phyloP scores from a whole-genome alignment of 2,888 invertebrate species.

The Pseudolycoriella hygida region DNA sequence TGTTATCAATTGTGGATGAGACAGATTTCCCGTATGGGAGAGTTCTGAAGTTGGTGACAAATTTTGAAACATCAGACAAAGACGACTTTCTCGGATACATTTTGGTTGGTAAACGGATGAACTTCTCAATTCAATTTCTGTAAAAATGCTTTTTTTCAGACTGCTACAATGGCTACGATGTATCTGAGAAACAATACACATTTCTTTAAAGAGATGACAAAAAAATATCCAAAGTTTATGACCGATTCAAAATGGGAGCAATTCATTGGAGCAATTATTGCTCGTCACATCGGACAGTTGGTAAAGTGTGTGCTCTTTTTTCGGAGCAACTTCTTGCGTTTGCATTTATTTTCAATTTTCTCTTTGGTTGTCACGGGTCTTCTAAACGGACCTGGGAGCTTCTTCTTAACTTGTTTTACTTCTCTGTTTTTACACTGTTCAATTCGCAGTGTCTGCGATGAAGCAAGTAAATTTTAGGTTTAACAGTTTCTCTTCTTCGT shows the following conservation, averaged over 20 bases:
- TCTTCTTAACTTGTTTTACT: no score
- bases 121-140: no score
- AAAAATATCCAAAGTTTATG: slow-evolving; percentile 17
- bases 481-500: no score
- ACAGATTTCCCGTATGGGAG: slow-evolving; percentile 37
- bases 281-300: slow-evolving; percentile 64
- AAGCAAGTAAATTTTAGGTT: no score
- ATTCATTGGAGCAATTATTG: slow-evolving; percentile 40
- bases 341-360: no score
- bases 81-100: slow-evolving; percentile 47
- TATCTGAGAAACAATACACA: slow-evolving; percentile 46
- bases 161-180: slow-evolving; percentile 43
- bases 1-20: slow-evolving; percentile 4
- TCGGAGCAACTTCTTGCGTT: no score
- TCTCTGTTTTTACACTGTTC: no score
- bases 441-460: no score
- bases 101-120: no score
- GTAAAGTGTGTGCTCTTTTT: no score
- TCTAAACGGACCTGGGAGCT: no score
- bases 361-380: no score
- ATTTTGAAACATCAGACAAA: slow-evolving; percentile 48
- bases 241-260: slow-evolving; percentile 27
- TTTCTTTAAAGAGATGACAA: slow-evolving; percentile 38
- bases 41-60: slow-evolving; percentile 53
- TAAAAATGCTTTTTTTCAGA: slow-evolving; percentile 39